Evolutionary conservation across 2,888 invertebrate species (phyloP).

Genomic region (Dolichopus griseipennis): DNA sequence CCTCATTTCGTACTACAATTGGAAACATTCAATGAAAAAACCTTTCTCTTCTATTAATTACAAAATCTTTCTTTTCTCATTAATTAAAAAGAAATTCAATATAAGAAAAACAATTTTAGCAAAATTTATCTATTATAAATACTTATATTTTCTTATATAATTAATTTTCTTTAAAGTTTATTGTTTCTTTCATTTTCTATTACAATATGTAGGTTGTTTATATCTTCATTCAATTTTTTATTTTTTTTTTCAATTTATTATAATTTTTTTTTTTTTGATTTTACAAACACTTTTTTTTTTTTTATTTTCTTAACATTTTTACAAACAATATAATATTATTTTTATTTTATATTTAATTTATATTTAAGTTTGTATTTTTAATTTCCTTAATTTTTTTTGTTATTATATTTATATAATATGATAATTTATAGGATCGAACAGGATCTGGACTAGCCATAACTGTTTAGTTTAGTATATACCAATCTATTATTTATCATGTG

Average conservation of each 20-base stretch:
- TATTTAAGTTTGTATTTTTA: not conserved
- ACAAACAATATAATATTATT: not conserved
- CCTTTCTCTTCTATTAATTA: too few species aligned
- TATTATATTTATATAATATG: not conserved
- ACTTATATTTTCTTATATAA: not conserved
- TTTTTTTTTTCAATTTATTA: not conserved
- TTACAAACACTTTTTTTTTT: not conserved
- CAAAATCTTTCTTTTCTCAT: not conserved
- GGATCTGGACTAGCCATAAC: constrained; percentile 24
- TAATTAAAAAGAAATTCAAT: not conserved
- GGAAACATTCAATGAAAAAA: too few species aligned
- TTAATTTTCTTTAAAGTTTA: not conserved
- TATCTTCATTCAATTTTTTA: not conserved
- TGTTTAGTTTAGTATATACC: constrained; percentile 26
- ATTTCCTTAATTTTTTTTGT: not conserved
- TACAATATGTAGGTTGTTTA: not conserved
- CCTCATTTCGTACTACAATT: too few species aligned
- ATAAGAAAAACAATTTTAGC: not conserved
- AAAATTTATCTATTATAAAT: not conserved
- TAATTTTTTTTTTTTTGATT: not conserved
- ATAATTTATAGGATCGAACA: constrained; percentile 19
- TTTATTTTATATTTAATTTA: not conserved
- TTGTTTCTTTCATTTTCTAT: too few species aligned
- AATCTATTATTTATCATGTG: constrained; percentile 24
- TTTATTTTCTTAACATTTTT: not conserved